These are phyloP conservation scores for Mus spicilegus DNA, from an alignment of 2,113 vertebrate species.

Conservation along the genomic window DNA sequence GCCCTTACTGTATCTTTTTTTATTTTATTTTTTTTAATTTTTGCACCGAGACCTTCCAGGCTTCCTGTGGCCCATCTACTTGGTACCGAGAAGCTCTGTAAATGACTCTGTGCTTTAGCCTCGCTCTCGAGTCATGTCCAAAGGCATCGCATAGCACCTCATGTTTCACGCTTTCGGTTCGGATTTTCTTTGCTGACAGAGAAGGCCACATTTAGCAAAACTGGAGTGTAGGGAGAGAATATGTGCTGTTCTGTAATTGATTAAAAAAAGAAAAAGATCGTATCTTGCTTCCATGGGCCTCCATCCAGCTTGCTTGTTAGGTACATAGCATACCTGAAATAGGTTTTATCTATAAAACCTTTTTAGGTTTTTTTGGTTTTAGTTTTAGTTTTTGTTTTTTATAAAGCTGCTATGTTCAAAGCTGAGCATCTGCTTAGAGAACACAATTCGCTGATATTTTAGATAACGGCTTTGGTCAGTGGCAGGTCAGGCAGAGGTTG, in stretches of 20 bases:
- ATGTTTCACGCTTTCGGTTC: slow-evolving; percentile 67
- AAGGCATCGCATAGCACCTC: slow-evolving; percentile 69
- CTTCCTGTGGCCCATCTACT: slow-evolving; percentile 75
- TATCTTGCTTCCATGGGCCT: not conserved
- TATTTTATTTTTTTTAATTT: not conserved
- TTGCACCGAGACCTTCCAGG: slow-evolving; percentile 47
- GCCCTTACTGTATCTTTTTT: slow-evolving; percentile 68
- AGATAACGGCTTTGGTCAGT: not conserved
- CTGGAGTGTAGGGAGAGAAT: slow-evolving; percentile 16
- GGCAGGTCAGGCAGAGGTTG: not conserved
- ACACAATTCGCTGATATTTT: not conserved
- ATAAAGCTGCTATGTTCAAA: not conserved
- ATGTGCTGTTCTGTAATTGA: not conserved
- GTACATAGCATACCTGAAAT: not conserved
- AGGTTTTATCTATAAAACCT: not conserved
- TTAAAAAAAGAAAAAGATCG: not conserved
- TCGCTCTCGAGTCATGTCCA: slow-evolving; percentile 42
- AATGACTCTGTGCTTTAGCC: slow-evolving; percentile 55
- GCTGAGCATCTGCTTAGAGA: not conserved
- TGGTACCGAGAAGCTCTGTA: slow-evolving; percentile 46
- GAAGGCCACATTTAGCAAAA: slow-evolving; percentile 20
- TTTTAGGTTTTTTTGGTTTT: not conserved
- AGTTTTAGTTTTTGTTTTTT: too few species aligned
- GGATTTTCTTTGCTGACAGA: slow-evolving; percentile 50
- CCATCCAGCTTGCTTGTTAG: not conserved